Base-by-base conservation (phyloP, 1,140 invertebrate species). In the Lamellibrachia luymesi region DNA sequence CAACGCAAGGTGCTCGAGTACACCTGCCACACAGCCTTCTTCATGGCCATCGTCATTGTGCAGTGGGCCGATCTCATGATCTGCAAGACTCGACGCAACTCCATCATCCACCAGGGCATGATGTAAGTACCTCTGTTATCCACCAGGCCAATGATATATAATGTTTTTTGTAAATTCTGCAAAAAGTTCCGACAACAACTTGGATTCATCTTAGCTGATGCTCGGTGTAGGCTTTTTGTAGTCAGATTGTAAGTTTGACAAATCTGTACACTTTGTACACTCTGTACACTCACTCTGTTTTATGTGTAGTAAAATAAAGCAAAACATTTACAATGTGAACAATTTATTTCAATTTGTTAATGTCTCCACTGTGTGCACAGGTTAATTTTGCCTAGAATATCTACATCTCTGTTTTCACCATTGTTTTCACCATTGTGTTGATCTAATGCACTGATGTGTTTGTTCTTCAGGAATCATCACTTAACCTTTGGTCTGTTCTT, bases 11-110 rank as follows among this genome's bases (percentile, higher is more conserved):
- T 95, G 92, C 94, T 96, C 2, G 96, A 96, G 93, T 95, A 95
- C 93, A 97, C 96, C 49, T 96, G 96, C 91, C 96, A 96, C 93
- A 97, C 96, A 10, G 96, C 95, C n/a, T 96, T 96, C 93, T 96
- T 96, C 94, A 95, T 96, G 50, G 94, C 96, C 25, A 96, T 96
- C 92, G 96, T 96, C 22, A 95, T 97, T 94, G 96, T 96, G n/a
- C 96, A 96, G 95, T 97, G 96, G 96, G 96, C 96, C 90, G 95
- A 96, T 95, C 94, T 96, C 93, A 96, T 96, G 93, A 96, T 97
- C 93, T 97, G 96, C 64, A 96, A 96, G 95, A 96, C 96, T 50
- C 94, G 96, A 93, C 93, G 95, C 90, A 96, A 96, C 93, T 96
- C 96, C 27, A 93, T 96, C 91, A 95, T 96, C 91, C 95, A 96